phyloP scores from a whole-genome alignment of 2,888 invertebrate genomes.

The Parasteatoda lunata region DNA sequence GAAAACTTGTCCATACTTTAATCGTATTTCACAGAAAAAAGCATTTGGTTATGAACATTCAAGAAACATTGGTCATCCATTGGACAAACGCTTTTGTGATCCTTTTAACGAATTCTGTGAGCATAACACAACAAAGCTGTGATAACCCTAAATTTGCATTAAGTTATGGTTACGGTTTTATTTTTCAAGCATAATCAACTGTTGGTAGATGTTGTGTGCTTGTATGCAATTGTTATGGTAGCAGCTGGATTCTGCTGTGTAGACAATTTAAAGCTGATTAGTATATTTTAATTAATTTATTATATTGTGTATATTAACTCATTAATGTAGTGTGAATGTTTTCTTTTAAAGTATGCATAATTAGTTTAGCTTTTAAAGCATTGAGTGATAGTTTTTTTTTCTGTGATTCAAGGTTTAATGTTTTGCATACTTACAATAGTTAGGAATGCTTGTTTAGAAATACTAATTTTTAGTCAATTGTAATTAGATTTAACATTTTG shows the following conservation, averaged over 20 bases:
- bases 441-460: too few relatives aligned
- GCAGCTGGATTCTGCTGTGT: slow-evolving; percentile 29
- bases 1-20: slow-evolving; percentile 73
- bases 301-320: too few relatives aligned
- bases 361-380: too few relatives aligned
- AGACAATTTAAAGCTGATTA: slow-evolving; percentile 13
- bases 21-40: slow-evolving; percentile 37
- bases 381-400: too few relatives aligned
- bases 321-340: too few relatives aligned
- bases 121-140: slow-evolving; percentile 57
- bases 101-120: slow-evolving; percentile 40
- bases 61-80: slow-evolving; percentile 21
- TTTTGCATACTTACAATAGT: too few relatives aligned
- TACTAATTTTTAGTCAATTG: too few relatives aligned
- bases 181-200: slow-evolving; percentile 11
- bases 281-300: slow-evolving; percentile 72
- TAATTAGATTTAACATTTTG: too few relatives aligned
- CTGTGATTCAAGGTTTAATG: too few relatives aligned
- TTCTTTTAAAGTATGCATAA: too few relatives aligned
- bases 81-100: slow-evolving; percentile 38
- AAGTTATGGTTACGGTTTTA: slow-evolving; percentile 28
- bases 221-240: slow-evolving; percentile 4
- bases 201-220: not conserved
- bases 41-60: slow-evolving; percentile 41
- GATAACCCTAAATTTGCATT: slow-evolving; percentile 32